A percentile compares a stretch with the other conserved stretches of the same genome.
phyloP scores from a whole-genome alignment of 2,888 invertebrate species.

The Panzeria rudis region DNA sequence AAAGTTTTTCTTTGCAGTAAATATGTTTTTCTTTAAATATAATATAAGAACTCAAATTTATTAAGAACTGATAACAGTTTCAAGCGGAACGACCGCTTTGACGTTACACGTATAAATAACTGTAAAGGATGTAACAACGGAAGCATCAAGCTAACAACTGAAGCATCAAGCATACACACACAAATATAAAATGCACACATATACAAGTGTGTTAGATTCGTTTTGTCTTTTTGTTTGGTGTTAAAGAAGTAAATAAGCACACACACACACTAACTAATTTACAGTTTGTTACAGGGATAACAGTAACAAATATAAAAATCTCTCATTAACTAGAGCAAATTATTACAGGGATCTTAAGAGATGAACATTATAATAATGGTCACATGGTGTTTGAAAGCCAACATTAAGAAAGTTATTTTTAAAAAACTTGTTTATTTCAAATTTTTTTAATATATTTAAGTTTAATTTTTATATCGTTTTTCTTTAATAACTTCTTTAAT shows the following conservation, averaged over 20 bases:
- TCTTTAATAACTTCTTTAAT: background rate
- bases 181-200: background rate
- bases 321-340: slow-evolving; percentile 57
- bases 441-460: background rate
- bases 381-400: slow-evolving; percentile 18
- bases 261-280: background rate
- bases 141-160: slow-evolving; percentile 42
- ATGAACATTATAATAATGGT: background rate
- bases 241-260: slow-evolving; percentile 32
- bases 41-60: slow-evolving; percentile 42
- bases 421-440: background rate
- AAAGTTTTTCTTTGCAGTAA: background rate
- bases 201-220: background rate
- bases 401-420: background rate
- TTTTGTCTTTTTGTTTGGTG: background rate
- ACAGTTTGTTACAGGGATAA: slow-evolving; percentile 37
- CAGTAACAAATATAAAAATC: slow-evolving; percentile 7
- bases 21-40: slow-evolving; percentile 8
- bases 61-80: slow-evolving; percentile 46
- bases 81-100: slow-evolving; percentile 63
- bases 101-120: slow-evolving; percentile 68
- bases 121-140: slow-evolving; percentile 58
- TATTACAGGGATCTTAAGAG: slow-evolving; percentile 45
- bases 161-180: slow-evolving; percentile 2
- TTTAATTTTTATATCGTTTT: background rate